A percentile compares a stretch with the other conserved stretches of the same genome.
phyloP scores from a whole-genome alignment of 2,888 invertebrate genomes.

The Pseudococcus longispinus region DNA sequence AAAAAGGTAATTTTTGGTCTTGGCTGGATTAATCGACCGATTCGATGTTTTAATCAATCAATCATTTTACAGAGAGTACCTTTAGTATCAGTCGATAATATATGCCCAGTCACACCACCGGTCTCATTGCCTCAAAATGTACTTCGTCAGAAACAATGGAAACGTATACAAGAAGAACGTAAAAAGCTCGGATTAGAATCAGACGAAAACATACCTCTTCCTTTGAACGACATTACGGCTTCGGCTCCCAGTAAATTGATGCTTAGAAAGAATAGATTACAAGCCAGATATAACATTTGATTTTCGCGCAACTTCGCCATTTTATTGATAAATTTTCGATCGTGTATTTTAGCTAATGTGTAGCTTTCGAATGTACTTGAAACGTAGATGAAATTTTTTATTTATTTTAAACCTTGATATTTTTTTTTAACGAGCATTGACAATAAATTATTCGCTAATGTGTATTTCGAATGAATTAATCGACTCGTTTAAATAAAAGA shows the following conservation, averaged over 20 bases:
- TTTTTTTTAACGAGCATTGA: background rate
- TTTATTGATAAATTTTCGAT: background rate
- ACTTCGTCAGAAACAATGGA: slow-evolving; percentile 57
- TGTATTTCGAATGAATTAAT: background rate
- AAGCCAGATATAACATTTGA: background rate
- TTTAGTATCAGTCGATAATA: slow-evolving; percentile 33
- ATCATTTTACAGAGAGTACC: slow-evolving; percentile 25
- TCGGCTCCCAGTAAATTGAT: slow-evolving; percentile 56
- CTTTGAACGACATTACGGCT: slow-evolving; percentile 49
- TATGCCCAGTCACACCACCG: slow-evolving; percentile 49
- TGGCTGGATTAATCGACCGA: background rate
- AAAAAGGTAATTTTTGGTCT: slow-evolving; percentile 32
- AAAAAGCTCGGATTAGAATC: slow-evolving; percentile 53
- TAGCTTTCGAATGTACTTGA: background rate
- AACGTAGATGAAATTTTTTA: background rate
- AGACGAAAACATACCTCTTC: slow-evolving; percentile 51
- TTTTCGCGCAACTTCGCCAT: background rate
- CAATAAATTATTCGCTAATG: background rate
- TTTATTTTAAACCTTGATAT: background rate
- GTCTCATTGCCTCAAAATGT: slow-evolving; percentile 45
- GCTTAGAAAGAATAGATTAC: slow-evolving; percentile 28
- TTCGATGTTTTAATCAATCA: background rate
- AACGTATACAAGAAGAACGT: slow-evolving; percentile 56
- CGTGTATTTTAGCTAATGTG: background rate
- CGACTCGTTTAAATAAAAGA: slow-evolving; percentile 49